phyloP scores from a whole-genome alignment of 2,113 vertebrate genomes.

The Lepus timidus region DNA sequence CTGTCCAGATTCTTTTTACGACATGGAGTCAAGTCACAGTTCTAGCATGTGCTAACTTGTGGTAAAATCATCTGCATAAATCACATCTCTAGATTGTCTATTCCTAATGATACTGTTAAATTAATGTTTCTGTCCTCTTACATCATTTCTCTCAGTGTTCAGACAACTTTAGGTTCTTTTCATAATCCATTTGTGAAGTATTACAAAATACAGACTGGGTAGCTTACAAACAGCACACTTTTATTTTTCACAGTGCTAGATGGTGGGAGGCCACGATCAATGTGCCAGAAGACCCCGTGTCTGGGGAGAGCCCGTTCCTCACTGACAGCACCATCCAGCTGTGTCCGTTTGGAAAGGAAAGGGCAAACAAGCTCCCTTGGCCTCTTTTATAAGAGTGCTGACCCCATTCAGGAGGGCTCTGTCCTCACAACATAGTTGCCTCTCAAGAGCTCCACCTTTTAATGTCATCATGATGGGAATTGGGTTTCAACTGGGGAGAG shows the following conservation, averaged over 20 bases:
- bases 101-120: not conserved
- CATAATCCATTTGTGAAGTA: not conserved
- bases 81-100: not conserved
- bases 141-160: not conserved
- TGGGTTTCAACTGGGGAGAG: not conserved
- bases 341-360: not conserved
- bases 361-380: not conserved
- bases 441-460: not conserved
- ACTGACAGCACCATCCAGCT: not conserved
- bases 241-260: not conserved
- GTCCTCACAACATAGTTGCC: no score
- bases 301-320: not conserved
- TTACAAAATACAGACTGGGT: not conserved
- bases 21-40: not conserved
- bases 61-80: not conserved
- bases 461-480: no score
- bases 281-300: not conserved
- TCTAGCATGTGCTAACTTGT: not conserved
- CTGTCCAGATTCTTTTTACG: not conserved
- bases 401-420: not conserved
- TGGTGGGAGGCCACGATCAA: not conserved
- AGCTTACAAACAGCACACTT: not conserved
- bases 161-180: not conserved
- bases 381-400: no score
- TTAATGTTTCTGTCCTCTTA: not conserved